phyloP scores from a whole-genome alignment of 1,140 invertebrate genomes.

The Philotrypesis tridentata region DNA sequence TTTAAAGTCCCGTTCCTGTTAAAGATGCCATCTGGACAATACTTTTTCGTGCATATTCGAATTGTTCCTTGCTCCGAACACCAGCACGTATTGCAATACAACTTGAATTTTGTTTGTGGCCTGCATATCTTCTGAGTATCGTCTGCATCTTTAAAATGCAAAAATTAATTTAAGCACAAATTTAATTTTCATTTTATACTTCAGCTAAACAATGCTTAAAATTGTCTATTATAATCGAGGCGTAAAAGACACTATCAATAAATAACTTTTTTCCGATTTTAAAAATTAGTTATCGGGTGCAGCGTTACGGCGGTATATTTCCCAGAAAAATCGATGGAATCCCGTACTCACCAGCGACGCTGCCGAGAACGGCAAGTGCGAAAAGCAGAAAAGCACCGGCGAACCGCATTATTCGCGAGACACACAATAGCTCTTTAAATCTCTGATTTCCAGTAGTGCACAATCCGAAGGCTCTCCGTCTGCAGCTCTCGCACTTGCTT shows the following conservation, averaged over 20 bases:
- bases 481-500: slow-evolving; percentile 1
- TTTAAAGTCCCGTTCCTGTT: slow-evolving; percentile 41
- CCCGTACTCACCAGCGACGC: slow-evolving; percentile 12
- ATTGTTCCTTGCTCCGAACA: slow-evolving; percentile 34
- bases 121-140: slow-evolving; percentile 25
- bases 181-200: background rate
- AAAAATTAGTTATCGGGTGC: too few species aligned
- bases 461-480: background rate
- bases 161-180: slow-evolving; percentile 4
- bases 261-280: too few species aligned
- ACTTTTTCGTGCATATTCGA: slow-evolving; percentile 41
- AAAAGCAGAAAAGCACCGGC: background rate
- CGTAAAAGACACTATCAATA: too few species aligned
- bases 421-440: background rate
- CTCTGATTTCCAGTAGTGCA: background rate
- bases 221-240: too few species aligned
- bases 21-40: slow-evolving; percentile 41
- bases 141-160: background rate
- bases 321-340: background rate
- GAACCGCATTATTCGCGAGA: slow-evolving; percentile 3
- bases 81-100: slow-evolving; percentile 45
- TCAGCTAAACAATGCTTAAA: too few species aligned
- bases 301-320: too few species aligned
- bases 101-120: slow-evolving; percentile 41
- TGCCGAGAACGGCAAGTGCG: background rate